Base-by-base conservation (phyloP, 2,888 invertebrate genomes). In the Drosophila cracens region DNA sequence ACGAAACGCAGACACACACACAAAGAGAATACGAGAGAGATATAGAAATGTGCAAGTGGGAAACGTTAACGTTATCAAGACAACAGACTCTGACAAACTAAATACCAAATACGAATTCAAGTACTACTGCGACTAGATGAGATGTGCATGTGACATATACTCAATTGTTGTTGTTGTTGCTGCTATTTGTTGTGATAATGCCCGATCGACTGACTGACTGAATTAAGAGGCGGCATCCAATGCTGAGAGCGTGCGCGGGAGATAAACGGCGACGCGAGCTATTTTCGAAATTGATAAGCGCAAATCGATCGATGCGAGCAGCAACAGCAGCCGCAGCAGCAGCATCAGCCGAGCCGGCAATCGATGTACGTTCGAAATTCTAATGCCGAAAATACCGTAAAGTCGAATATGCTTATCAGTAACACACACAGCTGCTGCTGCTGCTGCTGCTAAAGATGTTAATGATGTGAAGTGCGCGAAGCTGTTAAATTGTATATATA, bases 81-180 rank as follows among this genome's bases (percentile, higher is more conserved):
- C 92, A 93, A 93, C 88, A 91, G 92, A 93, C 92, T 91, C 90
- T 92, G 91, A 92, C 92, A 92, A 92, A 92, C 92, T 92, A 87
- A 92, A 83, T 57, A 38, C 64, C 59, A 36, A 52, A 60, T 58
- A 34, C 29, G 31, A 70, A 52, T 73, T 21, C 73, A 54, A 72
- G 60, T 31, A n/a, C 46, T 21, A 11, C 70, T 33, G 27, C 52
- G 33, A 38, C 56, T 38, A 27, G 59, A 46, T 16, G 21, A 46
- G 25, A 46, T 46, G 46, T 56, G 61, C 78, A 78, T 65, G 54
- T 62, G 79, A 67, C 82, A 69, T 38, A 52, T n/a, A 52, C 62
- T 33, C 38, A 60, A 59, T 64, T 64, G 54, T 58, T 38, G n/a
- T 29, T 31, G 6, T 31, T 60, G 49, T 36, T 59, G 56, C 34